Percentiles rank a stretch among this genome's conserved stretches.
phyloP scores from a whole-genome alignment of 35 echinoderm and acorn worm genomes.

The Lytechinus pictus region DNA sequence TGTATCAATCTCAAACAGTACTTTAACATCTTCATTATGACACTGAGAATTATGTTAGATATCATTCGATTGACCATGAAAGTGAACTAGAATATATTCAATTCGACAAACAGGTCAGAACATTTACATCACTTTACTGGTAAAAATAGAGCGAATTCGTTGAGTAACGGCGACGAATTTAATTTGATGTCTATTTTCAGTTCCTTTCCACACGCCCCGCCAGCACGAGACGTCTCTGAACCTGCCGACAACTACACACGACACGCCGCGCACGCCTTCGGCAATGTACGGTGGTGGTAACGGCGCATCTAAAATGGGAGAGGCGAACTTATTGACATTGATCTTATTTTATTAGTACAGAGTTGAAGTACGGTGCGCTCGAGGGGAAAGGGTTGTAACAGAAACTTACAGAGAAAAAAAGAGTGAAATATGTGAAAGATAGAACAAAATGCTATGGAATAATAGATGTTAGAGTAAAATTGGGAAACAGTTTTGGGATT shows the following conservation, averaged over 20 bases:
- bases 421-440: not conserved
- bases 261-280: not conserved
- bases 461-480: too few species aligned
- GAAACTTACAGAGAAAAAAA: not conserved
- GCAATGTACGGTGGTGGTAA: conserved; percentile 9
- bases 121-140: not conserved
- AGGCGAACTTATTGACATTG: not conserved
- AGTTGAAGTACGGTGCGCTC: not conserved
- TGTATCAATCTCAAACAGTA: not conserved
- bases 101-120: not conserved
- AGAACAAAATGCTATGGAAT: not conserved
- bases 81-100: not conserved
- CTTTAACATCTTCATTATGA: too few species aligned
- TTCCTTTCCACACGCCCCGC: not conserved
- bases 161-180: not conserved
- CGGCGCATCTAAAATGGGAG: not conserved
- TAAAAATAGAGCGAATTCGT: not conserved
- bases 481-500: too few species aligned
- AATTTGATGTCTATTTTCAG: conserved; percentile 14
- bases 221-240: not conserved
- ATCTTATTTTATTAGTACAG: not conserved
- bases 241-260: not conserved
- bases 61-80: not conserved
- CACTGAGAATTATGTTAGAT: not conserved
- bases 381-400: not conserved